Evolutionary conservation across 2,888 invertebrate species (phyloP).

Genomic region (Odontocolon sp.): DNA sequence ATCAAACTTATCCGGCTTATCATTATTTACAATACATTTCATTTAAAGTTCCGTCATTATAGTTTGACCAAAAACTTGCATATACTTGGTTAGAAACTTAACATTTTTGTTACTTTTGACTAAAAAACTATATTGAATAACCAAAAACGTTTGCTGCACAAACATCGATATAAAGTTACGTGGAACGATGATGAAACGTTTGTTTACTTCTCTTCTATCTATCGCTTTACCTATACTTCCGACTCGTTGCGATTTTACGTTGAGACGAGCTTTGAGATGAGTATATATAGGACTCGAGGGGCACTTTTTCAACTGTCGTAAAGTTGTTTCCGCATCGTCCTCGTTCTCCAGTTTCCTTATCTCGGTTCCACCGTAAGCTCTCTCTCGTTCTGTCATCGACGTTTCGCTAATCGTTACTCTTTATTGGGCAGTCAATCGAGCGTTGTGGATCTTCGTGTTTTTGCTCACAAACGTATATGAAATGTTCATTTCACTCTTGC

Average conservation of each 20-base stretch:
- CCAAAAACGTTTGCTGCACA: too few relatives aligned
- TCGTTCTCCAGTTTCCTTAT: conserved; percentile 42
- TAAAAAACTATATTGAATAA: too few relatives aligned
- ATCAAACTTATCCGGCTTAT: too few relatives aligned
- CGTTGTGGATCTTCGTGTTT: too few relatives aligned
- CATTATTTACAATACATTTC: too few relatives aligned
- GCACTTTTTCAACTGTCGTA: conserved; percentile 39
- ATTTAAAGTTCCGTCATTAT: too few relatives aligned
- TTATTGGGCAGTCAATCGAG: conserved; percentile 28
- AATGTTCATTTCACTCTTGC: not conserved
- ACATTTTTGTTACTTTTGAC: too few relatives aligned
- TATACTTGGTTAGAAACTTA: too few relatives aligned
- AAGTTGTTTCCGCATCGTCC: conserved; percentile 19
- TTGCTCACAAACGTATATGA: too few relatives aligned
- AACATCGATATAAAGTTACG: conserved; percentile 11
- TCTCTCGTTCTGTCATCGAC: conserved; percentile 38
- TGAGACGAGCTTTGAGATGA: not conserved
- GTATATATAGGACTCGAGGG: conserved; percentile 3
- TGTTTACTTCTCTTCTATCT: conserved; percentile 24
- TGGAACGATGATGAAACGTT: conserved; percentile 30
- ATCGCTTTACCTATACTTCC: conserved; percentile 15
- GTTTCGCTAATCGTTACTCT: conserved; percentile 46
- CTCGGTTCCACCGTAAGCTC: conserved; percentile 2
- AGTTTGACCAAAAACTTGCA: too few relatives aligned
- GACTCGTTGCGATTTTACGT: conserved; percentile 15